phyloP scores from a whole-genome alignment of 1,140 invertebrate species.

The Aporrectodea caliginosa region DNA sequence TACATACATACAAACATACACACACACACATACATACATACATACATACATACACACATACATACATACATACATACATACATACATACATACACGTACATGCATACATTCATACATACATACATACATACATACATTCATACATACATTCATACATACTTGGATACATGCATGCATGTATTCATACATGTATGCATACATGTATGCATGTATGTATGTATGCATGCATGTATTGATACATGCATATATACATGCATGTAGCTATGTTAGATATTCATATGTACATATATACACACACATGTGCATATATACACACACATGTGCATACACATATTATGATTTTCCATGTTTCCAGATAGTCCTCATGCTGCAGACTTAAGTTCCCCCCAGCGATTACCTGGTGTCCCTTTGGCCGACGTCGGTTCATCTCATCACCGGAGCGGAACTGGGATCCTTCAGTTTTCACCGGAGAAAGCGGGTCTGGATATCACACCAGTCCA shows the following conservation, averaged over 20 bases:
- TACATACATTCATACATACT: slow-evolving; percentile 2
- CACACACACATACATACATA: too few species aligned
- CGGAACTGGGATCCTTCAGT: slow-evolving; percentile 65
- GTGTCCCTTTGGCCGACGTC: not conserved
- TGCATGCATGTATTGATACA: too few species aligned
- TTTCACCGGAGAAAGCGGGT: slow-evolving; percentile 81
- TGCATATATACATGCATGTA: too few species aligned
- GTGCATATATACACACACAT: too few species aligned
- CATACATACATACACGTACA: slow-evolving; percentile 5
- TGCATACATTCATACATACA: not conserved
- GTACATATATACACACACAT: too few species aligned
- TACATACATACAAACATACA: not conserved
- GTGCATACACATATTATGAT: too few species aligned
- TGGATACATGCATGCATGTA: too few species aligned
- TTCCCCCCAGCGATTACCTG: not conserved
- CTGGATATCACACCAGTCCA: slow-evolving; percentile 74
- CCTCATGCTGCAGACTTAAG: not conserved
- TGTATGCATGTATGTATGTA: too few species aligned
- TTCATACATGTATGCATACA: too few species aligned
- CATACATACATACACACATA: slow-evolving; percentile 7
- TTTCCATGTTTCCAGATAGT: too few species aligned
- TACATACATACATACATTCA: slow-evolving; percentile 13
- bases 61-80: slow-evolving; percentile 16
- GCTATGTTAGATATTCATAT: too few species aligned
- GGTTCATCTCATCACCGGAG: slow-evolving; percentile 38